Percentiles rank a stretch among this genome's conserved stretches.
Evolutionary conservation across 2,797 vertebrate genomes (phyloP).

Genomic region (Sitta carolinensis): DNA sequence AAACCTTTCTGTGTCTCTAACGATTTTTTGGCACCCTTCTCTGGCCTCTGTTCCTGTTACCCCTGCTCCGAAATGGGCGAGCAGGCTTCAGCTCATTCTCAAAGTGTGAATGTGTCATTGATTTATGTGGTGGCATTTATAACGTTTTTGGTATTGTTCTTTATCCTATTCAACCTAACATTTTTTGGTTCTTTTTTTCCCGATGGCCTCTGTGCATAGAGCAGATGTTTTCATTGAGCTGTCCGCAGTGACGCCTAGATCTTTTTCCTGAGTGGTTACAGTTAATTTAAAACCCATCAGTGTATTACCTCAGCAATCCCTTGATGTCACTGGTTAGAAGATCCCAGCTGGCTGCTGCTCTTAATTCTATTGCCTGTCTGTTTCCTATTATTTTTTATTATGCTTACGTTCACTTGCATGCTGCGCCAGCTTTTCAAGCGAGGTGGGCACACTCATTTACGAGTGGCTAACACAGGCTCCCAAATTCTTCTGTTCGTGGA

Average conservation of each 20-base stretch:
- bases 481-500: neutral
- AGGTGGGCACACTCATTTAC: constrained; percentile 38
- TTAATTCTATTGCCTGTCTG: constrained; percentile 61
- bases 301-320: constrained; percentile 70
- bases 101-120: constrained; percentile 40
- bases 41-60: constrained; percentile 10
- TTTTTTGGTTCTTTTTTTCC: neutral
- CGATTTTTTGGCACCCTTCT: neutral
- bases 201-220: constrained; percentile 30
- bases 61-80: neutral
- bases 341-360: constrained; percentile 67
- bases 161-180: constrained; percentile 37
- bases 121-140: constrained; percentile 57
- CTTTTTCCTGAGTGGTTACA: constrained; percentile 70
- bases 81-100: constrained; percentile 12
- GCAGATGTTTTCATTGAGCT: constrained; percentile 71
- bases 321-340: constrained; percentile 71
- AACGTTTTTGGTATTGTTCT: constrained; percentile 59
- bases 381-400: constrained; percentile 68
- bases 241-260: constrained; percentile 64
- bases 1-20: constrained; percentile 25
- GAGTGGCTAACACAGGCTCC: neutral
- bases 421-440: neutral
- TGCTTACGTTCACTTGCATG: constrained; percentile 29
- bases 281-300: constrained; percentile 72